phyloP scores from a whole-genome alignment of 2,797 vertebrate species.

The Aeoliscus strigatus region DNA sequence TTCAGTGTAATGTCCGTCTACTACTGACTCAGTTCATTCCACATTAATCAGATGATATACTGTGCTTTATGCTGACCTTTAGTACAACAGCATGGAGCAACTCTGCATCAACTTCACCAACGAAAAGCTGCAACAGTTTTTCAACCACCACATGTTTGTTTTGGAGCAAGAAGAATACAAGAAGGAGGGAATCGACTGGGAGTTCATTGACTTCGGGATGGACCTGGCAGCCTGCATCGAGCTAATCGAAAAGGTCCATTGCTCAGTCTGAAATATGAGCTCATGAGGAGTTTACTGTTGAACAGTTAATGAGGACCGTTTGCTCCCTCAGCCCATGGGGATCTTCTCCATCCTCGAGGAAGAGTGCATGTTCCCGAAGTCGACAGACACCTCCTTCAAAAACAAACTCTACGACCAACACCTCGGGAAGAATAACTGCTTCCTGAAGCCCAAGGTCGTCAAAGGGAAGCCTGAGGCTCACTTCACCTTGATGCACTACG shows the following conservation, averaged over 20 bases:
- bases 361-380: constrained; percentile 81
- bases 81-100: constrained; percentile 82
- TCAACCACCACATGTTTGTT: constrained; percentile 87
- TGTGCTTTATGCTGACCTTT: background rate
- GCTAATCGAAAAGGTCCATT: constrained; percentile 75
- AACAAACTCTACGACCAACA: constrained; percentile 84
- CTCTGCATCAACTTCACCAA: constrained; percentile 87
- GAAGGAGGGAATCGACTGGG: constrained; percentile 67
- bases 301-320: no score
- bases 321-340: constrained; percentile 52
- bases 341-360: constrained; percentile 75
- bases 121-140: constrained; percentile 85
- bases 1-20: no score
- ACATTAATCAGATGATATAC: no score
- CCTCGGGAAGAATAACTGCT: constrained; percentile 76
- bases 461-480: constrained; percentile 73
- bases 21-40: background rate
- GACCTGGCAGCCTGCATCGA: constrained; percentile 74
- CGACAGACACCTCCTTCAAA: constrained; percentile 75
- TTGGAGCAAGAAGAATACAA: constrained; percentile 62
- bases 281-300: no score
- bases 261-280: no score
- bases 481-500: constrained; percentile 68
- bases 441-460: constrained; percentile 73
- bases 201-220: constrained; percentile 71